A percentile compares a stretch with the other conserved stretches of the same genome.
Evolutionary conservation across 2,888 invertebrate species (phyloP).

Genomic region (Orchestes rusci): DNA sequence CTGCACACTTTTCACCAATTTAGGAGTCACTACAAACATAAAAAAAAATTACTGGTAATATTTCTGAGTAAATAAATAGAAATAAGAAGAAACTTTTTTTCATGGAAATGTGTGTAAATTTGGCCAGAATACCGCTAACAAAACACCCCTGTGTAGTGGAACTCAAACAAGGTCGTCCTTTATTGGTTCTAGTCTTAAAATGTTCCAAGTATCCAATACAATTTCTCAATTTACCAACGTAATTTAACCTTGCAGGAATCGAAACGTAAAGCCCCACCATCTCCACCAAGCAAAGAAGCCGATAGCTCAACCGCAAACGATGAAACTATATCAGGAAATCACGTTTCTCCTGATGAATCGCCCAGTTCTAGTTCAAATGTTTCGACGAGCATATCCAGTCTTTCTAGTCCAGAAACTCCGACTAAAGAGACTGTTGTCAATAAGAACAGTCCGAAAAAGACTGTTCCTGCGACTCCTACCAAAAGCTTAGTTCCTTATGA

Average conservation of each 20-base stretch:
- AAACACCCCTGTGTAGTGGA: no score
- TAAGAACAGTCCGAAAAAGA: conserved; percentile 9
- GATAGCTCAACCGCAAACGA: conserved; percentile 15
- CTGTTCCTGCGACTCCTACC: conserved; percentile 21
- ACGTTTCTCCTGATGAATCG: conserved; percentile 9
- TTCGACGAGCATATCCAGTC: conserved; percentile 27
- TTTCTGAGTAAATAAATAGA: no score
- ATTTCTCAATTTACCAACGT: no score
- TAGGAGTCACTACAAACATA: no score
- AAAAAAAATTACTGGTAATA: no score
- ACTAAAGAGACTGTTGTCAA: not conserved
- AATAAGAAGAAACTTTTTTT: no score
- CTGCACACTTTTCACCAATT: no score
- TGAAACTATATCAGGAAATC: not conserved
- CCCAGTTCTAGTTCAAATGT: conserved; percentile 18
- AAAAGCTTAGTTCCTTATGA: conserved; percentile 44
- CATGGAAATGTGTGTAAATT: no score
- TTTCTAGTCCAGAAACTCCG: conserved; percentile 27
- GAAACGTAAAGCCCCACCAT: conserved; percentile 1
- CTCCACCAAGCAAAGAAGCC: conserved; percentile 16
- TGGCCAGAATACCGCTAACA: no score
- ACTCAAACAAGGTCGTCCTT: no score
- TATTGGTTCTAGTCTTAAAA: no score
- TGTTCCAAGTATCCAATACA: no score
- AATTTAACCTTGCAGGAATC: conserved; percentile 4